These are phyloP conservation scores for Diadegma fenestrale DNA, from an alignment of 2,888 invertebrate genomes.

Conservation along the genomic window DNA sequence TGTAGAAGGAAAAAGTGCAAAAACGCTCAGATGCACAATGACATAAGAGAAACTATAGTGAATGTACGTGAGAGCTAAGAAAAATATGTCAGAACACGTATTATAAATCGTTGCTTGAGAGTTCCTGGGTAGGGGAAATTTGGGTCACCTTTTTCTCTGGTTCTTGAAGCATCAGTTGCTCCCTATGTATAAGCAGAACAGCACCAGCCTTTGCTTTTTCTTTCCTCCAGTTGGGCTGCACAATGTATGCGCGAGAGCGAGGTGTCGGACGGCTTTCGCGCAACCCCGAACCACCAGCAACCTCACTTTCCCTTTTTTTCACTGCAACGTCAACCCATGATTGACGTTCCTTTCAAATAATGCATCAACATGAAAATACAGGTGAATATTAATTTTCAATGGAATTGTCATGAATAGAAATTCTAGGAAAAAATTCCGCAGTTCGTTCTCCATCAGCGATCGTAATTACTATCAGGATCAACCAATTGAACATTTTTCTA, in stretches of 20 bases:
- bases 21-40: slow-evolving; percentile 6
- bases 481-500: neutral
- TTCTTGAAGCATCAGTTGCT: slow-evolving; percentile 37
- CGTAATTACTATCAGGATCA: neutral
- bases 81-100: slow-evolving; percentile 61
- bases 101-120: slow-evolving; percentile 58
- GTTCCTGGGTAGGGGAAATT: slow-evolving; percentile 55
- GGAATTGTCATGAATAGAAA: neutral
- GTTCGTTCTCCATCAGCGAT: neutral
- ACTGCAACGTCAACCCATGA: slow-evolving; percentile 1
- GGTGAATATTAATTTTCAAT: neutral
- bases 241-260: slow-evolving; percentile 39
- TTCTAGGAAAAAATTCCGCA: neutral
- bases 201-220: slow-evolving; percentile 26
- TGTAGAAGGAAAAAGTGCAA: neutral
- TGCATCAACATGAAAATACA: neutral
- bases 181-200: neutral
- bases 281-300: slow-evolving; percentile 20
- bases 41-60: slow-evolving; percentile 24
- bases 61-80: slow-evolving; percentile 18
- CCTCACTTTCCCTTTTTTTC: neutral
- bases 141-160: slow-evolving; percentile 62
- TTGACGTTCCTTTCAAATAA: slow-evolving; percentile 10
- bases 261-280: slow-evolving; percentile 14
- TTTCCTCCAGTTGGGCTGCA: slow-evolving; percentile 42